Conservation (phyloP, 2,797 vertebrate genomes). For the Podarcis siculus region DNA sequence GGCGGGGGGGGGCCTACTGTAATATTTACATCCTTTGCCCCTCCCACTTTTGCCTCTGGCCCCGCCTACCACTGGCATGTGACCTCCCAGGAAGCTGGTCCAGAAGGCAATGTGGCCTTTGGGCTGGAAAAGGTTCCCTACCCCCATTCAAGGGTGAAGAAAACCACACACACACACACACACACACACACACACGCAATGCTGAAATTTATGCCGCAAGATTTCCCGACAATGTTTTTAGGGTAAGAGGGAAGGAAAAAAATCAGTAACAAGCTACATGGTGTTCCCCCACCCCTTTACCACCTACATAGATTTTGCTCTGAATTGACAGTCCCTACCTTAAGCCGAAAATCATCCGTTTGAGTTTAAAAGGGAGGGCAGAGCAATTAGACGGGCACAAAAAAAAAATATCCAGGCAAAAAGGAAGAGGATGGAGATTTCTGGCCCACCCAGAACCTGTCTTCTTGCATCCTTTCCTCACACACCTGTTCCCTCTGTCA, state of each 20-base stretch:
- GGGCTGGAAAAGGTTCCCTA: too few species aligned
- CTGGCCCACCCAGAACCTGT: not conserved
- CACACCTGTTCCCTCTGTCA: too few species aligned
- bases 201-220: not conserved
- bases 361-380: constrained; percentile 7
- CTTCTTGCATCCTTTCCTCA: too few species aligned
- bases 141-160: not conserved
- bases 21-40: too few species aligned
- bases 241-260: not conserved
- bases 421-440: not conserved
- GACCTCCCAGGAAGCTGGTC: too few species aligned
- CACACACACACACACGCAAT: not conserved
- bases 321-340: not conserved
- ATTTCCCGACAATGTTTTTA: not conserved
- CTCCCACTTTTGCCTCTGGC: too few species aligned
- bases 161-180: not conserved
- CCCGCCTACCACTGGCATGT: too few species aligned
- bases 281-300: not conserved
- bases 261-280: not conserved
- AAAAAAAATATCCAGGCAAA: not conserved
- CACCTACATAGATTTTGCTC: not conserved
- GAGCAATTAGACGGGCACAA: not conserved
- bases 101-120: too few species aligned
- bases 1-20: too few species aligned
- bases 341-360: not conserved